Conservation (phyloP, 2,113 vertebrate species). For the Melanostigma gelatinosum region DNA sequence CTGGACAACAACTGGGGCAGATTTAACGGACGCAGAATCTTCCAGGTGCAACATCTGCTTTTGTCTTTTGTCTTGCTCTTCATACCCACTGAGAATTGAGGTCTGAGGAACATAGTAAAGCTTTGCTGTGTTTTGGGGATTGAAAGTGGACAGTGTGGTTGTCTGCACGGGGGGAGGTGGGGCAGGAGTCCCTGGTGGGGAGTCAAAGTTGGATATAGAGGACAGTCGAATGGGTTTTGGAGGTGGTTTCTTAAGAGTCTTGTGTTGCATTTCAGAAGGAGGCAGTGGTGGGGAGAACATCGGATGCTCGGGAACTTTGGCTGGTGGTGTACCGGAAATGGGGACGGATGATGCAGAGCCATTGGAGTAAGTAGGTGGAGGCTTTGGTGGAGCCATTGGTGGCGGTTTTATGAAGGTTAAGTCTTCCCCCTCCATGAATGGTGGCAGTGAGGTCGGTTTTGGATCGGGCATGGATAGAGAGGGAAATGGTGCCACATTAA, state of each 20-base stretch:
- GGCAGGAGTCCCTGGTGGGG: slow-evolving; percentile 56
- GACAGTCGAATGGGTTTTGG: slow-evolving; percentile 79
- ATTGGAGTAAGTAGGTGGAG: slow-evolving; percentile 68
- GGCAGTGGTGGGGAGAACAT: slow-evolving; percentile 77
- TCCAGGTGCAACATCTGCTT: slow-evolving; percentile 79
- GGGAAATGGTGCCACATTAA: slow-evolving; percentile 52
- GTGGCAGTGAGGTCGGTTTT: slow-evolving; percentile 58
- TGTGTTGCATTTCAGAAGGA: slow-evolving; percentile 76
- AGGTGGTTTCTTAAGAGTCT: slow-evolving; percentile 74
- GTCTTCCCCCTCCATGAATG: slow-evolving; percentile 51
- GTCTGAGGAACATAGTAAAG: slow-evolving; percentile 71
- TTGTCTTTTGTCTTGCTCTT: slow-evolving; percentile 59
- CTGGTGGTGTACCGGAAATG: slow-evolving; percentile 30
- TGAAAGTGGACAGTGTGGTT: slow-evolving; percentile 80
- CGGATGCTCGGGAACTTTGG: slow-evolving; percentile 44
- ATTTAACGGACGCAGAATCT: slow-evolving; percentile 62
- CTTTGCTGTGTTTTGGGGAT: slow-evolving; percentile 81
- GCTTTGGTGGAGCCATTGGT: slow-evolving; percentile 75
- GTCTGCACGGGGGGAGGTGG: slow-evolving; percentile 58
- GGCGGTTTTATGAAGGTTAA: slow-evolving; percentile 73
- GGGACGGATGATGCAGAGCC: slow-evolving; percentile 78
- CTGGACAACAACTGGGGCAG: slow-evolving; percentile 35
- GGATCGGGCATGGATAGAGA: slow-evolving; percentile 77
- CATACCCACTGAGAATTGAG: slow-evolving; percentile 50
- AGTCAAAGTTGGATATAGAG: slow-evolving; percentile 72